These are phyloP conservation scores for Caenorhabditis sp. DNA, from an alignment of 2,888 invertebrate genomes.

Conservation along the genomic window DNA sequence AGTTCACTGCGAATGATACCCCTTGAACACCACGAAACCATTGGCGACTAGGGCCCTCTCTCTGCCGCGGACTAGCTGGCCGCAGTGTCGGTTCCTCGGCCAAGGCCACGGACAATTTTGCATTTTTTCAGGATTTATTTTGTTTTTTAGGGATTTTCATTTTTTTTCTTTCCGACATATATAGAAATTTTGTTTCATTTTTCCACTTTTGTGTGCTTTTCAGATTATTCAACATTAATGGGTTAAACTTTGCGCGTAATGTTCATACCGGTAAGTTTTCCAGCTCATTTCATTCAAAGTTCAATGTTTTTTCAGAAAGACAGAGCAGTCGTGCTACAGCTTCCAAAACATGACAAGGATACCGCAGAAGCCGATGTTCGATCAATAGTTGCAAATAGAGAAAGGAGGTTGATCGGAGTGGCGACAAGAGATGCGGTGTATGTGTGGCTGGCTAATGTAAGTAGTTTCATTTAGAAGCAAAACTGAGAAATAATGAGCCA, in stretches of 20 bases:
- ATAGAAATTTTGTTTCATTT: neutral
- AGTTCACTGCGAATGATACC: too few species aligned
- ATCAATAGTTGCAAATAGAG: conserved; percentile 78
- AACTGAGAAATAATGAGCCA: too few species aligned
- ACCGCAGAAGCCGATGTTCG: conserved; percentile 27
- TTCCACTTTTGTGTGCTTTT: neutral
- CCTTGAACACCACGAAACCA: too few species aligned
- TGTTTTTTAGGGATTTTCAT: neutral
- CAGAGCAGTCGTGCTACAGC: conserved; percentile 40
- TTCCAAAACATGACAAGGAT: conserved; percentile 45
- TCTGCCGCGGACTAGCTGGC: neutral
- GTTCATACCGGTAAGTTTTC: conserved; percentile 60
- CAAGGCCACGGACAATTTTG: neutral
- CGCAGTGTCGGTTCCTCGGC: neutral
- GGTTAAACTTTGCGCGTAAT: conserved; percentile 39
- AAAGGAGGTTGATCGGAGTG: conserved; percentile 75
- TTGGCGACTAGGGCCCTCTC: too few species aligned
- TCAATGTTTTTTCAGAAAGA: conserved; percentile 38
- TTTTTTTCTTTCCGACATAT: neutral
- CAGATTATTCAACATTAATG: conserved; percentile 45
- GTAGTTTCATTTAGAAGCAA: too few species aligned
- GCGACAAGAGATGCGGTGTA: conserved; percentile 72
- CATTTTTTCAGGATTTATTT: neutral
- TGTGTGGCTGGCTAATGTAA: conserved; percentile 79
- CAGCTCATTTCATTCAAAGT: neutral